phyloP scores from a whole-genome alignment of 2,797 vertebrate genomes.

The Austrolebias charrua region DNA sequence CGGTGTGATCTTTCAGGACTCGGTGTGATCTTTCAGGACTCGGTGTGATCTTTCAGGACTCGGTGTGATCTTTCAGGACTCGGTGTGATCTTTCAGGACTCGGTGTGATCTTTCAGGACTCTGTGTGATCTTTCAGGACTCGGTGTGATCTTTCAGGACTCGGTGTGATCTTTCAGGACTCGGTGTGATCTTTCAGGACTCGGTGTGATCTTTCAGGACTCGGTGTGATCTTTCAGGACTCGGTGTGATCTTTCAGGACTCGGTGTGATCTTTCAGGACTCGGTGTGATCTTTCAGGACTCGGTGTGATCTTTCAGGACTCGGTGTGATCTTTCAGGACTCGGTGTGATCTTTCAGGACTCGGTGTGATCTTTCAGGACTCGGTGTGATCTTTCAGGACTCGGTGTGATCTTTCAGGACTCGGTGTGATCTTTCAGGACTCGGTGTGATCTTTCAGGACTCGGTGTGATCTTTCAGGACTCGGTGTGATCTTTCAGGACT shows the following conservation, averaged over 20 bases:
- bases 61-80: conserved; percentile 69
- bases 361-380: conserved; percentile 69
- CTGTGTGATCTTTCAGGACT: conserved; percentile 68
- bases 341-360: conserved; percentile 69
- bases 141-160: conserved; percentile 69
- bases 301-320: conserved; percentile 69
- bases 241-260: conserved; percentile 69
- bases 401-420: conserved; percentile 69
- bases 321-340: conserved; percentile 69
- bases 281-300: conserved; percentile 69
- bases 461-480: conserved; percentile 69
- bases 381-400: conserved; percentile 69
- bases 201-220: conserved; percentile 69
- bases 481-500: conserved; percentile 69
- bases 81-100: conserved; percentile 69
- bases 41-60: conserved; percentile 69
- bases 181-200: conserved; percentile 69
- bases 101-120: conserved; percentile 69
- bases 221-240: conserved; percentile 69
- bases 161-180: conserved; percentile 69
- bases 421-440: conserved; percentile 69
- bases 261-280: conserved; percentile 69
- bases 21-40: conserved; percentile 69
- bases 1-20: conserved; percentile 69
- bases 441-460: conserved; percentile 69